Evolutionary conservation across 2,113 vertebrate genomes (phyloP).

Genomic region (Neolamprologus brichardi): DNA sequence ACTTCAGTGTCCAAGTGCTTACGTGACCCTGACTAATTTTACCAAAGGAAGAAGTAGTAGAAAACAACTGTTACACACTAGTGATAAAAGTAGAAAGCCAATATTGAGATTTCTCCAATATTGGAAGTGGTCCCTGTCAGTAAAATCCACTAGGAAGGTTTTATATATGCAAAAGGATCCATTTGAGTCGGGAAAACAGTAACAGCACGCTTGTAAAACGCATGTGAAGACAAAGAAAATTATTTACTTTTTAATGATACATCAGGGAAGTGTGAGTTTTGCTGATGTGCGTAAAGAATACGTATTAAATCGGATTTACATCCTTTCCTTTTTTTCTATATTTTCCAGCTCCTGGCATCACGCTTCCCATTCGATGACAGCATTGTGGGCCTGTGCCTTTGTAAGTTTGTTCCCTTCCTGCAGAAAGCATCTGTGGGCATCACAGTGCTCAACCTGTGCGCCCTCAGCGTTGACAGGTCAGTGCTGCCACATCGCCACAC

Average conservation of each 20-base stretch:
- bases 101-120: neutral
- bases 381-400: constrained; percentile 79
- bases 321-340: neutral
- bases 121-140: neutral
- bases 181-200: neutral
- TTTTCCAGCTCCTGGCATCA: constrained; percentile 78
- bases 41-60: neutral
- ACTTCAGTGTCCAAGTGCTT: neutral
- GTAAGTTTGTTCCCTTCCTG: constrained; percentile 91
- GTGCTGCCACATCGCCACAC: neutral
- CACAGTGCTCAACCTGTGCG: constrained; percentile 94
- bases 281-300: neutral
- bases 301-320: neutral
- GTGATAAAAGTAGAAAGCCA: neutral
- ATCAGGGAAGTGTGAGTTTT: neutral
- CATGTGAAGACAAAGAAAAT: neutral
- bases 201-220: neutral
- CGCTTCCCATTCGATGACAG: constrained; percentile 79
- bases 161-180: neutral
- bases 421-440: constrained; percentile 98
- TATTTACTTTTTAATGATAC: neutral
- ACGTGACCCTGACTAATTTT: neutral
- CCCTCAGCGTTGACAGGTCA: constrained; percentile 97
- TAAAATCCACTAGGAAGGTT: neutral
- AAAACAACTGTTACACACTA: neutral